phyloP scores from a whole-genome alignment of 2,113 vertebrate genomes.

The Coracopsis vasa region DNA sequence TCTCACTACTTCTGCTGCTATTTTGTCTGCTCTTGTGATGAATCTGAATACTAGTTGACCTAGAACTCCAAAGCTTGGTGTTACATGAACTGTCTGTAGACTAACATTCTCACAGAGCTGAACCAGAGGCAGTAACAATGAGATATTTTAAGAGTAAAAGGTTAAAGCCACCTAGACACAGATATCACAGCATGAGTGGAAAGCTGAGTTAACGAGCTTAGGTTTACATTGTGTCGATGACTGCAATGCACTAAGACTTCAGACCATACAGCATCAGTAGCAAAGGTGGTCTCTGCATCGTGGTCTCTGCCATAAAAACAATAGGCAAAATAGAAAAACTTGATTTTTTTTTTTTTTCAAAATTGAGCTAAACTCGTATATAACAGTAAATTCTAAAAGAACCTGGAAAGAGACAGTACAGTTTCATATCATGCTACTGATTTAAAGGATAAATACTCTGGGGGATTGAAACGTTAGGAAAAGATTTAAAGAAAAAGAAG shows the following conservation, averaged over 20 bases:
- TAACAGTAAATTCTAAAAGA: background rate
- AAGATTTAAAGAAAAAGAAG: background rate
- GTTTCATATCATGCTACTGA: background rate
- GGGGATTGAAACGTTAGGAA: background rate
- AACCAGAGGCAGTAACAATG: background rate
- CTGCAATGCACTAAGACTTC: background rate
- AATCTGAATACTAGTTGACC: background rate
- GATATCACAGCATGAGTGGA: background rate
- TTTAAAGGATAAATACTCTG: background rate
- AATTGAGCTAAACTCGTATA: fast-evolving
- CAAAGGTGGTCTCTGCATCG: background rate
- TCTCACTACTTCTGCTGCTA: background rate
- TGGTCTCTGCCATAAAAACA: background rate
- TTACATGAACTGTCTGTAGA: background rate
- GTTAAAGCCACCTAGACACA: background rate
- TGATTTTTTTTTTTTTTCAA: background rate
- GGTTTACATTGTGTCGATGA: background rate
- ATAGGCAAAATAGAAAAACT: background rate
- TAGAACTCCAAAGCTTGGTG: background rate
- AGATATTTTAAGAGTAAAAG: background rate
- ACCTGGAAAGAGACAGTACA: background rate
- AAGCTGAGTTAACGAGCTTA: background rate
- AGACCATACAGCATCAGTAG: background rate
- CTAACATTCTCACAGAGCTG: background rate
- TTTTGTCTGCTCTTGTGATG: background rate